Base-by-base conservation (phyloP, 2,888 invertebrate species). In the Alsophila aescularia region DNA sequence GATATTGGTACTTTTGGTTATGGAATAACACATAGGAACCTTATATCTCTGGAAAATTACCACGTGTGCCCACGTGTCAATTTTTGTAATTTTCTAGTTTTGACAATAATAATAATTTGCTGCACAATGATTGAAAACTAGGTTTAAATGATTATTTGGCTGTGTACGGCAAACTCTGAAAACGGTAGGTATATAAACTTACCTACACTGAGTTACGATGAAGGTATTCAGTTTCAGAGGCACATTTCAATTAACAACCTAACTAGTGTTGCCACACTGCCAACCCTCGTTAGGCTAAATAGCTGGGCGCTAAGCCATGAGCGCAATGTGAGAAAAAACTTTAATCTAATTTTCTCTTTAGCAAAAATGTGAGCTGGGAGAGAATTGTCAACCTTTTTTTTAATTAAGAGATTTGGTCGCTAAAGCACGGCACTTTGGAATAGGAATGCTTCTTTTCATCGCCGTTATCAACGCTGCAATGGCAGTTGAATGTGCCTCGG, bases 231-330 rank as follows among this genome's bases (percentile, higher is more conserved):
- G 16, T 51, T 51, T 42, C 45, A 48, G 14, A 29, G 36, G 45
- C 15, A 34, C 41, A 50, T 57, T 57, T 57, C 52, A 57, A 57
- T 57, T 57, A 57, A 27, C 35, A 35, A 52, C 47, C 36, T 57
- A 52, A 57, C 56, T 57, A 48, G 54, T 55, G 50, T 55, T 44
- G 49, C 54, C 54, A 44, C 52, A 47, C 14, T 37, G 52, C 51
- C 51, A 48, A 48, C 56, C 56, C 56, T 57, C 56, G 56, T 57
- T 57, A 52, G 15, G 49, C 40, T 55, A 55, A 55, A 55, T 55
- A 55, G 54, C 54, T 37, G 44, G 42, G 44, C 48, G 48, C 44
- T 43, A 54, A 43, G 43, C 43, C 49, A 43, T 37, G 42, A 43
- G 43, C 42, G 43, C 21, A 47, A 40, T 52, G 50, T 51, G 52